Evolutionary conservation across 2,888 invertebrate genomes (phyloP), one percentile per base, ranked within the genome.

Genomic region (Frankliniella intonsa): DNA sequence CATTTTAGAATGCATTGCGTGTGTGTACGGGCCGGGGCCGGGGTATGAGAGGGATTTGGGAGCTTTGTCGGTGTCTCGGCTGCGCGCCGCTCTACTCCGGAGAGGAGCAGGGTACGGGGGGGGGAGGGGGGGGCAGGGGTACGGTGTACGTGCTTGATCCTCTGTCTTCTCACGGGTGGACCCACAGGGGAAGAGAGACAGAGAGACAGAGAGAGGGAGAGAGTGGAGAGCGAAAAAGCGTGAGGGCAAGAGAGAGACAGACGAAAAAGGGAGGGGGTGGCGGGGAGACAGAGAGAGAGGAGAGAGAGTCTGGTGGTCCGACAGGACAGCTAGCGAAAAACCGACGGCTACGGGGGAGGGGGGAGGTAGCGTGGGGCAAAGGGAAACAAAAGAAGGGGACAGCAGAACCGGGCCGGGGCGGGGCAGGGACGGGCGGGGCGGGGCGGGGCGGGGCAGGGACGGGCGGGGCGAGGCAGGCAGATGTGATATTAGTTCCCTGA

Each of bases 1-100:
- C n/a, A 25, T 76, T 76, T 76, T 76, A 76, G 69, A 76, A 76
- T 76, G 69, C 69, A 76, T 76, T 76, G 69, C 69, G 69, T 76
- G 69, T 25, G 69, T 76, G 69, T 76, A 76, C 69, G 69, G 69
- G 22, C 22, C 69, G 69, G 69, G 22, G 14, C 19, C 14, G 55
- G 55, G 69, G 69, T 76, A 76, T 76, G 22, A 7, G 69, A 76
- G 25, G 69, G 69, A 76, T 76, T 76, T 76, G 69, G 69, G 25
- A 25, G 69, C 69, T 76, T 76, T 76, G 69, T 76, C 69, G 69
- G 69, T 76, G 69, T 76, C 69, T 25, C 25, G 69, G 12, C 69
- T 17, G 69, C 69, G 11, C 69, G 69, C 22, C 38, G 38, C 38
- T 38, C 38, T 38, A 38, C 38, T 38, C 38, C 38, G 38, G 38